These are phyloP conservation scores for Protaetia brevitarsis DNA, from an alignment of 1,140 invertebrate species.

Conservation along the genomic window DNA sequence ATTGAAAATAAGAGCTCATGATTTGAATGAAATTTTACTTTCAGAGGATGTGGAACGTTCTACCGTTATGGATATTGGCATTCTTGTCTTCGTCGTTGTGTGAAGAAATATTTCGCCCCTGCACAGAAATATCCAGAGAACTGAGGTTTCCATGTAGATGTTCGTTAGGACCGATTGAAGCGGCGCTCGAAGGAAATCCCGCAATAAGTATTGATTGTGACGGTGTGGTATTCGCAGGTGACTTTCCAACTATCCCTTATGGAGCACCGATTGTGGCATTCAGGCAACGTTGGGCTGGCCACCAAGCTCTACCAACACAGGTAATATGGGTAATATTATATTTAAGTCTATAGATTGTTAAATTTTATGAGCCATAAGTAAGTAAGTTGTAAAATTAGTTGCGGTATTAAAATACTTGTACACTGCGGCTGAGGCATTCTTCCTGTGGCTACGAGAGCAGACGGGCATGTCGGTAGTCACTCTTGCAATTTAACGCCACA, in stretches of 20 bases:
- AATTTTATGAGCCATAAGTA: too few species aligned
- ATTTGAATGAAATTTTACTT: too few species aligned
- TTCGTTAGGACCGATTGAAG: conserved; percentile 48
- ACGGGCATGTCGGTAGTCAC: too few species aligned
- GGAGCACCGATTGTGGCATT: conserved; percentile 73
- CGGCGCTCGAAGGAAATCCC: conserved; percentile 48
- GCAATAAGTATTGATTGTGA: conserved; percentile 74
- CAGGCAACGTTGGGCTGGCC: conserved; percentile 71
- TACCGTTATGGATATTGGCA: not conserved
- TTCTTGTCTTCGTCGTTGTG: not conserved
- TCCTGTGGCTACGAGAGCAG: too few species aligned
- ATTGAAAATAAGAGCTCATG: too few species aligned
- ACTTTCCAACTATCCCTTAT: conserved; percentile 69
- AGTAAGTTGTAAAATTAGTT: too few species aligned
- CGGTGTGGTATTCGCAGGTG: conserved; percentile 72
- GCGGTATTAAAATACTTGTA: too few species aligned
- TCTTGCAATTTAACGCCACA: too few species aligned
- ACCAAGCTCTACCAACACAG: conserved; percentile 75
- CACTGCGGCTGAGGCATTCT: too few species aligned
- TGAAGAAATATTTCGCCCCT: conserved; percentile 48
- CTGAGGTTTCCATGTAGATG: conserved; percentile 63
- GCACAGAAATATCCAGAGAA: conserved; percentile 62
- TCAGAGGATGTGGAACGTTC: not conserved
- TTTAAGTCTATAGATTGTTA: not conserved
- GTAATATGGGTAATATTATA: conserved; percentile 43